A percentile compares a stretch with the other conserved stretches of the same genome.
Conservation (phyloP, 2,888 invertebrate genomes). For the Ophion obscuratus region DNA sequence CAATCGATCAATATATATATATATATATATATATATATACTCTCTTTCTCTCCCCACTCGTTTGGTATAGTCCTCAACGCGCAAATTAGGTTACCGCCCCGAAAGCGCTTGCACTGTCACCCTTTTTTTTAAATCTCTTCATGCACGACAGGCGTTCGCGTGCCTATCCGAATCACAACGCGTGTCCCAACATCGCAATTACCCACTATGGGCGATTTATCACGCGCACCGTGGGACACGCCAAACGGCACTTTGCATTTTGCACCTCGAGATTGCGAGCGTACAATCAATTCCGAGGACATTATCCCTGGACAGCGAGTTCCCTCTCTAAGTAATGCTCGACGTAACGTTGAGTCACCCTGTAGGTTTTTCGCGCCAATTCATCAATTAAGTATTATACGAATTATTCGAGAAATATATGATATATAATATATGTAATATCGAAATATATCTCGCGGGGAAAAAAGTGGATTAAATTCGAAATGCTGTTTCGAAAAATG, state of each 20-base stretch:
- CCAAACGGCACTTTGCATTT: not conserved
- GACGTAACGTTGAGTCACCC: not conserved
- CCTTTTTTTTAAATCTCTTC: slow-evolving; percentile 45
- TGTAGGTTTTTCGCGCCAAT: not conserved
- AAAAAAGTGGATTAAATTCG: no score
- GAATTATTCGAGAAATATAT: not conserved
- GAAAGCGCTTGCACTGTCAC: slow-evolving; percentile 49
- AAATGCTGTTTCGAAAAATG: no score
- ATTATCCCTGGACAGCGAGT: not conserved
- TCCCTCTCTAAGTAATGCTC: not conserved
- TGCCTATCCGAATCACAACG: not conserved
- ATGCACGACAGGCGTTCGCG: slow-evolving; percentile 21
- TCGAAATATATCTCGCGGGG: no score
- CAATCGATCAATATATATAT: no score
- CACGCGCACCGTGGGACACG: not conserved
- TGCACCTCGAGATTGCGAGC: not conserved
- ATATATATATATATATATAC: not conserved
- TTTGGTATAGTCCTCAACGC: not conserved
- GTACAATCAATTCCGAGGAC: not conserved
- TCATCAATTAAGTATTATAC: not conserved
- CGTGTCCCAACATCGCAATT: slow-evolving; percentile 7
- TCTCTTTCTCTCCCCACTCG: slow-evolving; percentile 3
- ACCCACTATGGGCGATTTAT: slow-evolving; percentile 19
- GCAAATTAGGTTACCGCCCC: slow-evolving; percentile 56
- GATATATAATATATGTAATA: no score